phyloP scores from a whole-genome alignment of 2,888 invertebrate genomes.

The Drosophila nigricruria region DNA sequence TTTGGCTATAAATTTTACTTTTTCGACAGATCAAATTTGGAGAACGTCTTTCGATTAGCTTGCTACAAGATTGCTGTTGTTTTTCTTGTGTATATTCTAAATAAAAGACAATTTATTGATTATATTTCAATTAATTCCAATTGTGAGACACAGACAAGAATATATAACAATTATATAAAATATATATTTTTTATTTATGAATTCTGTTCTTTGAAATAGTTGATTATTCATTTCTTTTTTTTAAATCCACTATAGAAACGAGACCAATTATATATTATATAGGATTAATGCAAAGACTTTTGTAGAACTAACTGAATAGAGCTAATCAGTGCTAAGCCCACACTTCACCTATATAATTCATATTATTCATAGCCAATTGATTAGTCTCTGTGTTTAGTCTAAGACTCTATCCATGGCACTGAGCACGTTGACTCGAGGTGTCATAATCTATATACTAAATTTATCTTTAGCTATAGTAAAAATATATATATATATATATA shows the following conservation, averaged over 20 bases:
- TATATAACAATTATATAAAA: no score
- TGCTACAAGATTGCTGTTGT: neutral
- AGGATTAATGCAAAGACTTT: no score
- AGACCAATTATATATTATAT: no score
- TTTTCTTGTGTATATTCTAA: neutral
- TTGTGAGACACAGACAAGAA: no score
- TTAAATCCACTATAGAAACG: no score
- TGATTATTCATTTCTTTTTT: neutral
- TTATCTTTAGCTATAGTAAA: neutral
- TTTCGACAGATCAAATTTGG: constrained; percentile 31
- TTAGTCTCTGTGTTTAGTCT: neutral
- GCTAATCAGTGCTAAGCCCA: no score
- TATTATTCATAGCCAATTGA: neutral
- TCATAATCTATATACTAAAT: neutral
- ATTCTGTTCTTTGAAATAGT: neutral
- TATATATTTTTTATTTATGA: neutral
- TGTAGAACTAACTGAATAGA: no score
- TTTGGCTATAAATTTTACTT: constrained; percentile 38
- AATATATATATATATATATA: neutral
- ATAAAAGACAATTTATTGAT: neutral
- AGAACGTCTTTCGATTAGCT: neutral
- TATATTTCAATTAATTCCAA: neutral
- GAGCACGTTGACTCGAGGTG: neutral
- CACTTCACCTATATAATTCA: neutral
- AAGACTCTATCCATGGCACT: neutral